Conservation (phyloP, 2,888 invertebrate genomes). For the Luffia ferchaultella region DNA sequence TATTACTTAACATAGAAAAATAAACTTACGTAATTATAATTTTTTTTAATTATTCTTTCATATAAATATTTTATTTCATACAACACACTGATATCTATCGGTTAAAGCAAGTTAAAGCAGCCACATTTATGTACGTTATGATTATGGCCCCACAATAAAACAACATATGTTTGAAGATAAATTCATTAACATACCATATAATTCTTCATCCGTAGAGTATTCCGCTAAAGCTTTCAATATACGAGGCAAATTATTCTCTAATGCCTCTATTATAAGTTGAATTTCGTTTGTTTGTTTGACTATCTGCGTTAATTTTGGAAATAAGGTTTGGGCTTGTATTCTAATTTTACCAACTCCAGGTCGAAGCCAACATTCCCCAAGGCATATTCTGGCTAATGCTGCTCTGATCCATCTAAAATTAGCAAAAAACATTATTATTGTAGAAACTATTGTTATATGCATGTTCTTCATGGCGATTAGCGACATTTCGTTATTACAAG, state of each 20-base stretch:
- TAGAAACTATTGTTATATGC: no score
- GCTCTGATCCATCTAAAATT: conserved; percentile 53
- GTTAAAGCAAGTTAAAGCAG: no score
- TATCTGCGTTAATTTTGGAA: conserved; percentile 50
- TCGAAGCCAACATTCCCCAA: conserved; percentile 53
- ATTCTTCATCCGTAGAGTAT: conserved; percentile 57
- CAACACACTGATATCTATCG: no score
- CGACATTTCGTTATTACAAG: no score
- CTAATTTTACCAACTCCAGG: conserved; percentile 55
- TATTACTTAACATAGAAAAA: no score
- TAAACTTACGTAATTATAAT: no score
- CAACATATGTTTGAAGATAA: no score
- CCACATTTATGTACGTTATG: no score
- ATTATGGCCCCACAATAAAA: no score
- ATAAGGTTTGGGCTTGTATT: conserved; percentile 48
- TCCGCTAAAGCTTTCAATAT: conserved; percentile 46
- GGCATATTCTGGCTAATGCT: conserved; percentile 46
- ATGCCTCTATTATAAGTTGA: conserved; percentile 44
- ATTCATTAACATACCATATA: conserved; percentile 44
- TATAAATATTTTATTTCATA: no score
- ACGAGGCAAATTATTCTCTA: conserved; percentile 48
- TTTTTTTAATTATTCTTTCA: no score
- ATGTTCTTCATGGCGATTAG: no score
- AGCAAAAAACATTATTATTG: background rate
- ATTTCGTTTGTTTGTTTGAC: conserved; percentile 38